Conservation (phyloP, 1,140 invertebrate genomes). For the Macrocentrus cingulum region DNA sequence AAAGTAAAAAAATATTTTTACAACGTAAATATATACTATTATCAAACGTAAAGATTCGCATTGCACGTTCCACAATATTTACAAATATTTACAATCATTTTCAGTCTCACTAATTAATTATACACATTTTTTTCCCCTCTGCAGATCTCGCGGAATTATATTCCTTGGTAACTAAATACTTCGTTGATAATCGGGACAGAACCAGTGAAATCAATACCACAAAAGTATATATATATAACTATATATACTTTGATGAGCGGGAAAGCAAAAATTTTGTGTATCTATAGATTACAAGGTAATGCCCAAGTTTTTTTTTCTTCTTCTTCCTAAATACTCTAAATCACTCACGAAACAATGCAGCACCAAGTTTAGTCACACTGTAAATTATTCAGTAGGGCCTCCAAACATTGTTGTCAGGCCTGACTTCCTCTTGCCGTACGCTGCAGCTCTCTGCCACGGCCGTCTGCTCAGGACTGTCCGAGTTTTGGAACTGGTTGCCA, state of each 20-base stretch:
- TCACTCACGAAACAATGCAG: not conserved
- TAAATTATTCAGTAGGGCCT: slow-evolving; percentile 48
- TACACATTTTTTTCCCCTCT: not conserved
- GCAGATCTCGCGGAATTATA: not conserved
- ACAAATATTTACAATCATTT: slow-evolving; percentile 16
- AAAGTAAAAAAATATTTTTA: too few species aligned
- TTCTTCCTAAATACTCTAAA: not conserved
- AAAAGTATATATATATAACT: not conserved
- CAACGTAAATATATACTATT: slow-evolving; percentile 26
- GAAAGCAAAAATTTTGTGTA: not conserved
- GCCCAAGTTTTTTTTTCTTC: slow-evolving; percentile 9
- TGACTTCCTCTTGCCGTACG: slow-evolving; percentile 55
- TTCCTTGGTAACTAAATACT: slow-evolving; percentile 22
- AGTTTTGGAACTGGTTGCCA: slow-evolving; percentile 76
- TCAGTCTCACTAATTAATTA: not conserved
- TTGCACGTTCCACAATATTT: slow-evolving; percentile 9
- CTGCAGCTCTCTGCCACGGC: slow-evolving; percentile 52
- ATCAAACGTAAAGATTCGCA: slow-evolving; percentile 16
- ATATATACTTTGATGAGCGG: not conserved
- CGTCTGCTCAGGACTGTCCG: slow-evolving; percentile 53
- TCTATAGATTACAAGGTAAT: slow-evolving; percentile 16
- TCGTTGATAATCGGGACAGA: slow-evolving; percentile 19
- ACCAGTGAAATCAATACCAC: slow-evolving; percentile 21
- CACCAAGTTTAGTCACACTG: slow-evolving; percentile 6
- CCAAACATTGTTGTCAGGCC: slow-evolving; percentile 58